Evolutionary conservation across 92 coral and sea anemone species (phyloP), one percentile per base, ranked within the genome.

Genomic region (Porites lobata): DNA sequence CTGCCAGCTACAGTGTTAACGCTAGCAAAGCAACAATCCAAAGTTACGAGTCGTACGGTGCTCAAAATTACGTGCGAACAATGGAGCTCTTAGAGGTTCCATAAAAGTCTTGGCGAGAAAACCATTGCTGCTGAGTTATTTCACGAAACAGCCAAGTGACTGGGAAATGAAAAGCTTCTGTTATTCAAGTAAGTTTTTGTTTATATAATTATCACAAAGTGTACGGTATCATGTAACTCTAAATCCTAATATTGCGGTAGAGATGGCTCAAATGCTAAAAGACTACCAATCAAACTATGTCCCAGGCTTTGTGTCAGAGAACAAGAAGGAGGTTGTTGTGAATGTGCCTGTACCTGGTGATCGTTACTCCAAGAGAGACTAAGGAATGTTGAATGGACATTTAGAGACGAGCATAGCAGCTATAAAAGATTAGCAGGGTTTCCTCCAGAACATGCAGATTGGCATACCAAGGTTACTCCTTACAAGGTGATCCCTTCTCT

Each of bases 401-500:
- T 72, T 21, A 73, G 77, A 10, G 87, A 84, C 72, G 92, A 90
- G 1, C 73, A 88, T 47, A 88, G 21, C 26, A 32, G 7, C n/a
- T 50, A 47, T 51, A 92, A 92, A 79, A 65, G 77, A 21, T 43
- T 88, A 0, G 87, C 84, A 61, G 92, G 92, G 7, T 20, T 92
- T 89, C 24, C 62, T 20, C 58, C 94, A 8, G 94, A 92, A 70
- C 85, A 83, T 87, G 91, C 91, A 12, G 94, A 87, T 22, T 91
- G 91, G 94, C 94, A 91, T 82, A 91, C 94, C 18, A 91, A 87
- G 67, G 76, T 83, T 12, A 91, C 87, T 14, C 71, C 82, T 20
- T 91, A 91, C 63, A 65, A 81, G 92, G 92, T 88, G n/a, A 26
- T 26, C 29, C 29, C 29, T 26, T 26, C 29, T 26, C 29, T 26